Base-by-base conservation (phyloP, 1,140 invertebrate species). In the Mercenaria mercenaria region DNA sequence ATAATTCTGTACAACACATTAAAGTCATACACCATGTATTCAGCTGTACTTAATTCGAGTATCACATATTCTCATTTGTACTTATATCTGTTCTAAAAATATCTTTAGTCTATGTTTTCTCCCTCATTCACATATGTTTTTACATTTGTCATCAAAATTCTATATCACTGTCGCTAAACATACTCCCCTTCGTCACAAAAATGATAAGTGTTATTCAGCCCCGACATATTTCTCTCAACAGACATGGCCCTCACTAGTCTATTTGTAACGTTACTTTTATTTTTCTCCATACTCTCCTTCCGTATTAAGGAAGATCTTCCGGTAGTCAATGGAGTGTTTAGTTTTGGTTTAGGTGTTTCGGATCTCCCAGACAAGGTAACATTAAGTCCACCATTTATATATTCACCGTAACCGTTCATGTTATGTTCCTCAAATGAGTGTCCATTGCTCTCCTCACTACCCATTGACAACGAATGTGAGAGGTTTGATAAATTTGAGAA, bases 301-400 rank as follows among this genome's bases (percentile, higher is more conserved):
- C 85, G 82, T 39, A 93, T 91, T 37, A 93, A 83, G 20, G 90
- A 93, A 41, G 90, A 92, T 15, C 94, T 85, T 15, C 94, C 94
- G 1, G 94, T 95, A 37, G 94, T 94, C 39, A 95, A 85, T 10
- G 94, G 94, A 29, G 92, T 94, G 29, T 91, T 91, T 72, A 93
- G 47, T 92, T 93, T 94, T 13, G 92, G 93, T 56, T 91, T 91
- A 0, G 93, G 93, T 0, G 94, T 94, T 72, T 95, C 93, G 59
- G 41, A 90, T 81, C 81, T 90, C 39, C 69, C 81, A 86, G 84
- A 79, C 79, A 89, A 67, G 52, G 84, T 92, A 47, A 43, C 87
- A 56, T 80, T 91, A 50, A 86, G 37, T 34, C 83, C 88, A 39
- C 72, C 81, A 85, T 85, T 76, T 18, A 77, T 77, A 81, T 67